These are phyloP conservation scores for Piezodorus guildinii DNA, from an alignment of 1,140 invertebrate species.

Conservation along the genomic window DNA sequence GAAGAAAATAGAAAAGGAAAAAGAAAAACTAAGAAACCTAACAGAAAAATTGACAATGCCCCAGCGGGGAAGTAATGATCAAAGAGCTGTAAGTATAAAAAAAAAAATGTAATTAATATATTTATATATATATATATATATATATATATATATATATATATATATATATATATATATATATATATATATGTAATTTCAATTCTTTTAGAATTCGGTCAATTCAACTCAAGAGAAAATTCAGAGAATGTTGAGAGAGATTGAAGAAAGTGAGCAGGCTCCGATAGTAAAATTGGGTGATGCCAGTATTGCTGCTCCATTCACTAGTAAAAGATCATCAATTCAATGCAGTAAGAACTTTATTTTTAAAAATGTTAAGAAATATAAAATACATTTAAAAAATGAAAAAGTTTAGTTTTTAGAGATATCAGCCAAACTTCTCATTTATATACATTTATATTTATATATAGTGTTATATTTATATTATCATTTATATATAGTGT, in stretches of 20 bases:
- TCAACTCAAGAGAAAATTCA: constrained; percentile 43
- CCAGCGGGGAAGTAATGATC: constrained; percentile 20
- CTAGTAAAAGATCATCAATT: constrained; percentile 93
- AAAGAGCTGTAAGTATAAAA: constrained; percentile 23
- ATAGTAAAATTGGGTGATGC: constrained; percentile 95
- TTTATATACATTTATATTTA: too few species aligned
- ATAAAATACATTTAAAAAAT: too few species aligned
- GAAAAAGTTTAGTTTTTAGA: too few species aligned
- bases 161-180: too few species aligned
- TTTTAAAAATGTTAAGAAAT: too few species aligned
- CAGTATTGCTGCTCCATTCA: constrained; percentile 97
- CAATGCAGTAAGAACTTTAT: constrained; percentile 67
- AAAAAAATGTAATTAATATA: too few species aligned
- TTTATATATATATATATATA: too few species aligned
- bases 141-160: too few species aligned
- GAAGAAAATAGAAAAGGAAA: constrained; percentile 32
- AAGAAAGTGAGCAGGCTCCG: constrained; percentile 78
- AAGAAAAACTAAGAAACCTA: constrained; percentile 31
- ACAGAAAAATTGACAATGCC: constrained; percentile 22
- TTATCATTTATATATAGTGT: too few species aligned
- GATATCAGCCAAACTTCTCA: too few species aligned
- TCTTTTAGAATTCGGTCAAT: constrained; percentile 23
- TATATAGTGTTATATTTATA: too few species aligned
- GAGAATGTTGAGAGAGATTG: constrained; percentile 75
- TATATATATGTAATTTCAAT: neutral